These are phyloP conservation scores for Picus viridis DNA, from an alignment of 2,797 vertebrate species.

Conservation along the genomic window DNA sequence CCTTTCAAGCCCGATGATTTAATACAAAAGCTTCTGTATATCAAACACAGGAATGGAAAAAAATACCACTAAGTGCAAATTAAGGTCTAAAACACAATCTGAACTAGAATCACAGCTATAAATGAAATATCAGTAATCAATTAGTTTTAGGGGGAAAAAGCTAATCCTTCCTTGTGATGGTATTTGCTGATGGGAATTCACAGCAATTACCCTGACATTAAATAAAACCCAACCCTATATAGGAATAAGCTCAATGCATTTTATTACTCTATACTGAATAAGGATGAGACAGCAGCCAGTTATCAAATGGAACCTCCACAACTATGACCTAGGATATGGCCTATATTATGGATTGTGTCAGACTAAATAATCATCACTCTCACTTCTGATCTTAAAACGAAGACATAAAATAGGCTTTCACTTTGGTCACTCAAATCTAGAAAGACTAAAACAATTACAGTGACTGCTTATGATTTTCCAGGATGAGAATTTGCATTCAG, in stretches of 20 bases:
- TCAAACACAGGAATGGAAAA: not conserved
- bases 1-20: slow-evolving; percentile 2
- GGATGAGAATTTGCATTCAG: not conserved
- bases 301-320: not conserved
- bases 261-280: not conserved
- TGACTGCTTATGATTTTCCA: not conserved
- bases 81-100: not conserved
- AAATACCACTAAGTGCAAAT: not conserved
- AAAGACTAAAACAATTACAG: not conserved
- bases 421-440: not conserved
- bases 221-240: not conserved
- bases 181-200: not conserved
- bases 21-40: not conserved
- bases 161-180: not conserved
- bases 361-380: not conserved
- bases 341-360: not conserved
- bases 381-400: not conserved
- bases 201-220: not conserved
- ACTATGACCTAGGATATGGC: not conserved
- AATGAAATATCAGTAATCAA: not conserved
- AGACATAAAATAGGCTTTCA: not conserved
- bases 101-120: not conserved
- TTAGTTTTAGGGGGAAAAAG: not conserved
- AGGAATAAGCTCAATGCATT: not conserved
- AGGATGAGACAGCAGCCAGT: slow-evolving; percentile 16